Evolutionary conservation across 2,113 vertebrate species (phyloP).

Genomic region (Antennarius striatus): DNA sequence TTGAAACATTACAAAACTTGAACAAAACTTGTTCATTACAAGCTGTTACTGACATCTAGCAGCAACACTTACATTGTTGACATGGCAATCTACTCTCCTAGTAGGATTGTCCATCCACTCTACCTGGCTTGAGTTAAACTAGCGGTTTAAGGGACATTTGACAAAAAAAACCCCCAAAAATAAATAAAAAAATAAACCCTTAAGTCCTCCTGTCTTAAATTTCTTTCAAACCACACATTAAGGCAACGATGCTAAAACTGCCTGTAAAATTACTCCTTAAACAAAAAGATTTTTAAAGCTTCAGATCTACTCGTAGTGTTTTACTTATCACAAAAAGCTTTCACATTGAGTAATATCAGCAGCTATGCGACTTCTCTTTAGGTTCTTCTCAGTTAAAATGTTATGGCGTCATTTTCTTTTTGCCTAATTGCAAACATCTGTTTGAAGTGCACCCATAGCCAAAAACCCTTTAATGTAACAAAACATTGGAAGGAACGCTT

Average conservation of each 20-base stretch:
- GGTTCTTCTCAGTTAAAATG: conserved; percentile 14
- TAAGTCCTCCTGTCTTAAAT: not conserved
- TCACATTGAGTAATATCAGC: conserved; percentile 34
- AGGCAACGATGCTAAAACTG: conserved; percentile 15
- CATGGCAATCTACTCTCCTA: too few relatives aligned
- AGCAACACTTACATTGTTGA: too few relatives aligned
- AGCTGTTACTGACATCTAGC: too few relatives aligned
- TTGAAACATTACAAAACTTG: too few relatives aligned
- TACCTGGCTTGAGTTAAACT: not conserved
- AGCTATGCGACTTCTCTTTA: conserved; percentile 21
- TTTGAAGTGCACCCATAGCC: conserved; percentile 26
- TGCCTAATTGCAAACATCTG: conserved; percentile 46
- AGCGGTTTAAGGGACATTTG: conserved; percentile 18
- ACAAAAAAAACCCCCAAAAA: too few relatives aligned
- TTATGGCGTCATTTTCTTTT: conserved; percentile 20
- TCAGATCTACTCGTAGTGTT: too few relatives aligned
- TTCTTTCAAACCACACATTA: conserved; percentile 16
- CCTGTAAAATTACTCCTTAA: conserved; percentile 28
- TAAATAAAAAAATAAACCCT: too few relatives aligned
- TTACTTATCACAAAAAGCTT: conserved; percentile 42
- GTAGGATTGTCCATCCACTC: too few relatives aligned
- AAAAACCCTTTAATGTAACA: conserved; percentile 32
- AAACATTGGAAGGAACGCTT: conserved; percentile 19
- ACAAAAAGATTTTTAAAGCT: conserved; percentile 39
- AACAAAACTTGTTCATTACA: not conserved